Evolutionary conservation across 1,140 invertebrate genomes (phyloP), one percentile per base, ranked within the genome.

Genomic region (Lepidurus packardi): DNA sequence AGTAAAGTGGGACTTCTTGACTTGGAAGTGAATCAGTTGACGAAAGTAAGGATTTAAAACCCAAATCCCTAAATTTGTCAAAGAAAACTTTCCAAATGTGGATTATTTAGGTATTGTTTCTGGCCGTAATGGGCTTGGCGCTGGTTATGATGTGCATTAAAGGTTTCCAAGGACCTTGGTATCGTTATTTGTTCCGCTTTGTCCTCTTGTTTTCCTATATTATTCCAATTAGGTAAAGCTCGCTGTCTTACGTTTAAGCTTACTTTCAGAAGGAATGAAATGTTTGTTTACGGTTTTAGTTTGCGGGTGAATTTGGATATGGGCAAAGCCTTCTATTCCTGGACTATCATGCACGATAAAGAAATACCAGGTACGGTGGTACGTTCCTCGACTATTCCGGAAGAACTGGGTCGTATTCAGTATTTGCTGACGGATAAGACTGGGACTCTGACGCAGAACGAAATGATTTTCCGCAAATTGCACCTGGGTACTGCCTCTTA

Each of bases 131-230:
- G 73, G 90, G 94, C 65, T 87, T 98, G 0, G 93, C 96, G 0
- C 87, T 98, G 74, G 91, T 98, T 7, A 96, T 99, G 93, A 98
- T 99, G 88, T 91, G 91, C 80, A 86, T 98, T 42, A 98, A 98
- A 89, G 94, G 94, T 41, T 99, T 98, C 85, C 91, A 89, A 80
- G 97, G 96, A 0, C 94, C 94, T 0, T 99, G 98, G 98, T 98
- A 97, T 84, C 86, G 92, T 80, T 99, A 99, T 84, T 90, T 98
- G 87, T 98, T 99, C 86, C 88, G 98, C 82, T 99, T 99, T 84
- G 91, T 99, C 77, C 88, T 99, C 9, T 89, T 99, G 0, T 99
- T 99, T 86, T 99, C 97, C 0, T 99, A 99, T 86, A 99, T 99
- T 79, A 99, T 99, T 84, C 98, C 98, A 16, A 97, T 99, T 80